These are phyloP conservation scores for Myanophis thanlyinensis DNA, from an alignment of 2,113 vertebrate genomes.

Conservation along the genomic window DNA sequence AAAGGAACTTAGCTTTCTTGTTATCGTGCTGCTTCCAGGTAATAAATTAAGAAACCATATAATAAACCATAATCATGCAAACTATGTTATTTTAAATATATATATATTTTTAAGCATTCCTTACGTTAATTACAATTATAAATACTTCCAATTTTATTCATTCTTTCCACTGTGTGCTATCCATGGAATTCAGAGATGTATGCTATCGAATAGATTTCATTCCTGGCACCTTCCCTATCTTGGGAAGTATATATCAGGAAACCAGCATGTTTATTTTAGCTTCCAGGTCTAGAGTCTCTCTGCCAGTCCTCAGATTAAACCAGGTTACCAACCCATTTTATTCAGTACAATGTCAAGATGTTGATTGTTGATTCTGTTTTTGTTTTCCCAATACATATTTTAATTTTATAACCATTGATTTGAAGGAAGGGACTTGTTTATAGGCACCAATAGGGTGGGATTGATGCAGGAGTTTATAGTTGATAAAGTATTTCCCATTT, in stretches of 20 bases:
- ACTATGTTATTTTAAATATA: not conserved
- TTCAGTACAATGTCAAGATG: not conserved
- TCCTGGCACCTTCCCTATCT: not conserved
- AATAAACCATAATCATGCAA: not conserved
- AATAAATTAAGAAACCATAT: not conserved
- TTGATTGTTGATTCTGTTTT: not conserved
- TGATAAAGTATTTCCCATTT: not conserved
- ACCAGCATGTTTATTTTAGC: not conserved
- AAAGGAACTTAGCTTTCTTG: not conserved
- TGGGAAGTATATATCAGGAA: not conserved
- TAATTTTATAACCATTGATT: not conserved
- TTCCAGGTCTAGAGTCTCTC: slow-evolving; percentile 9
- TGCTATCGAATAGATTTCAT: not conserved
- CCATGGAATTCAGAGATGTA: not conserved
- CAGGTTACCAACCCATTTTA: slow-evolving; percentile 10
- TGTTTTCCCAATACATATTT: not conserved
- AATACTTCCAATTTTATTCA: not conserved
- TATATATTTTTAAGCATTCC: not conserved
- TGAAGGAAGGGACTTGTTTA: not conserved
- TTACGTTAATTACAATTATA: not conserved
- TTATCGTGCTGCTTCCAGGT: not conserved
- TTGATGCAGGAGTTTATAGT: not conserved
- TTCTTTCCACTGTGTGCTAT: not conserved
- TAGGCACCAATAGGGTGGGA: not conserved
- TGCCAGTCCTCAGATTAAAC: slow-evolving; percentile 14